Base-by-base conservation (phyloP, 1,140 invertebrate species). In the Bombus confusus region DNA sequence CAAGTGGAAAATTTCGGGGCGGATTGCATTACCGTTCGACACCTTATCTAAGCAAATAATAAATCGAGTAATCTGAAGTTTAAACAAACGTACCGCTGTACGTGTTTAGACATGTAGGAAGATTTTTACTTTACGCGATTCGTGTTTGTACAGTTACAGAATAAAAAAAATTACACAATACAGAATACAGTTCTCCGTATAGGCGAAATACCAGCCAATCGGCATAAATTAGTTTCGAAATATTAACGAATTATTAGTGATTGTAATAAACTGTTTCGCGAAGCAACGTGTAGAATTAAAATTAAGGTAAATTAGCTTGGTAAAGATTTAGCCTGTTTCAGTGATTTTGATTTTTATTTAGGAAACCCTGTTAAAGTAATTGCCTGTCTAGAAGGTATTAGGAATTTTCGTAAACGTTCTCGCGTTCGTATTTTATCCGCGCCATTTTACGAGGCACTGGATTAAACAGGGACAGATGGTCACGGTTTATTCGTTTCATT, bases 401-500 rank as follows among this genome's bases (percentile, higher is more conserved):
- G 13, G 8, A 59, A 18, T 18, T 18, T 76, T 59, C 15, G 74
- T 59, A 37, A 57, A 76, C 25, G 52, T 52, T 39, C 25, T 76
- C 25, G n/a, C 74, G 13, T 76, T 76, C 57, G 37, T 76, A 57
- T 37, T 73, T 43, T 43, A 31, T 43, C 71, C 18, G n/a, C 28
- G 4, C 28, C 18, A 28, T 39, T 76, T 76, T 52, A 59, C 74
- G 8, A 59, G 13, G 13, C 25, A 22, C 52, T 31, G 12, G 52
- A 34, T 76, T 76, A 76, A 76, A 59, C 52, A 75, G 25, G 18
- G 73, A 52, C 34, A n/a, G 37, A 59, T 39, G 15, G 34, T 41
- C 15, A 52, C 47, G 41, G 43, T 76, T 76, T 59, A 76, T 39
- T 59, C 52, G 52, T 57, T 76, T 76, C 52, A 76, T 76, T 76